Evolutionary conservation across 2,888 invertebrate species (phyloP), one percentile per base, ranked within the genome.

Genomic region (Perdita meconis): DNA sequence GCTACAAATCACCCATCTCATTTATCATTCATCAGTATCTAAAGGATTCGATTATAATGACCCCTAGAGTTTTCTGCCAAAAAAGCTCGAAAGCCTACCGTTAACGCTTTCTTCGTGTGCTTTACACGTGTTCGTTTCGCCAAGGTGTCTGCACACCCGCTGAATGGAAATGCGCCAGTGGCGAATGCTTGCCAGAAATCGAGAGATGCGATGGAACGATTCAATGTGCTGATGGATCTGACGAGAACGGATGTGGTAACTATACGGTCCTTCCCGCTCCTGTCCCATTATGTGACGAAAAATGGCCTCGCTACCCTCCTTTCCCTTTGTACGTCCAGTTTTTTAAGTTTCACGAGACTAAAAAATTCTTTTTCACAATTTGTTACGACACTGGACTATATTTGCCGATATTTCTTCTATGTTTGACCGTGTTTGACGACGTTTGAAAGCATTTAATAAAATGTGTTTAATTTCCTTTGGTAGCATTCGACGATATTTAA

Each of bases 121-220:
- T 89, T 87, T 89, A 80, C 85, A 86, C 85, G 86, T 89, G 80
- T 85, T 77, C 84, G 78, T 87, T 66, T 82, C 78, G 82, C 78
- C 80, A 89, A 90, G 91, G 88, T 68, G 56, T 82, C 80, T 90
- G 90, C 85, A 82, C 84, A 63, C 87, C 86, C 78, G 85, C 88
- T 55, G 91, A 93, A 82, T 89, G 93, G 84, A 92, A 92, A n/a
- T 95, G 95, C 84, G 93, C 93, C 80, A 92, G 93, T 80, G 94
- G 93, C 1, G 93, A 94, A 36, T 96, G 96, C 90, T 93, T 96
- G 63, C 93, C 94, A 6, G 86, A 87, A 12, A 87, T 83, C 22
- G 92, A 91, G 51, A 93, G 93, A 24, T 96, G 96, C 90, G 94
- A 96, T 87, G 93, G 93, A 0, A 81, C 85, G 76, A 55, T 71